Evolutionary conservation across 30 jellyfish, hydroid and myxozoan genomes (phyloP).

Genomic region (Aurelia coerulea): DNA sequence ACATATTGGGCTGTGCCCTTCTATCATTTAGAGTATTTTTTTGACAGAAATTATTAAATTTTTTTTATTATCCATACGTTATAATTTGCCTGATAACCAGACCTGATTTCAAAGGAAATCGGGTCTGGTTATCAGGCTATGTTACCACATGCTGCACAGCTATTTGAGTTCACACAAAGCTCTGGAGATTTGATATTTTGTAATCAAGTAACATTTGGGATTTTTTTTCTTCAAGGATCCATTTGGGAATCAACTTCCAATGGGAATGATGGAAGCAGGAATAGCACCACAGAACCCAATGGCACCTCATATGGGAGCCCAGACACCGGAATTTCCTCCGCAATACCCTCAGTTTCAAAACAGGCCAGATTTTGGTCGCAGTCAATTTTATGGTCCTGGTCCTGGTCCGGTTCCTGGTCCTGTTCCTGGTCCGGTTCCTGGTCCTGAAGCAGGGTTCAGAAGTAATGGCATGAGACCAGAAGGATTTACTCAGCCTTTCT

Average conservation of each 20-base stretch:
- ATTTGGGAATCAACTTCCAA: conserved; percentile 45
- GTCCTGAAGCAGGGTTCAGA: conserved; percentile 59
- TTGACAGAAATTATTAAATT: too few species aligned
- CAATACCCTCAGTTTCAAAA: conserved; percentile 61
- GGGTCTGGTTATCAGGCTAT: too few species aligned
- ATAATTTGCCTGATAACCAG: too few species aligned
- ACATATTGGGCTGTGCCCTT: too few species aligned
- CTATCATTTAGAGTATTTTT: too few species aligned
- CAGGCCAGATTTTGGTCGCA: conserved; percentile 53
- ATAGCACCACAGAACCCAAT: conserved; percentile 45
- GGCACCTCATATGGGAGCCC: conserved; percentile 50
- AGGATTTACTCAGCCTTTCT: conserved; percentile 51
- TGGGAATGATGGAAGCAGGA: conserved; percentile 74
- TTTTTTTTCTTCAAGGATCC: conserved; percentile 31
- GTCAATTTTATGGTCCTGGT: conserved; percentile 35
- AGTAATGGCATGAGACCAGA: conserved; percentile 71
- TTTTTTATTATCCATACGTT: too few species aligned
- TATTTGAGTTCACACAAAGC: too few species aligned
- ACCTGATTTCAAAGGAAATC: too few species aligned
- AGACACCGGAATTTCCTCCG: conserved; percentile 63
- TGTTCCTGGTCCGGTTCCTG: conserved; percentile 31
- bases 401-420: conserved; percentile 3
- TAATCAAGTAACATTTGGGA: too few species aligned
- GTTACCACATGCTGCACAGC: too few species aligned
- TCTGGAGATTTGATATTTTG: too few species aligned